A percentile compares a stretch with the other conserved stretches of the same genome.
Conservation (phyloP, 1,140 invertebrate genomes). For the Spodoptera litura region DNA sequence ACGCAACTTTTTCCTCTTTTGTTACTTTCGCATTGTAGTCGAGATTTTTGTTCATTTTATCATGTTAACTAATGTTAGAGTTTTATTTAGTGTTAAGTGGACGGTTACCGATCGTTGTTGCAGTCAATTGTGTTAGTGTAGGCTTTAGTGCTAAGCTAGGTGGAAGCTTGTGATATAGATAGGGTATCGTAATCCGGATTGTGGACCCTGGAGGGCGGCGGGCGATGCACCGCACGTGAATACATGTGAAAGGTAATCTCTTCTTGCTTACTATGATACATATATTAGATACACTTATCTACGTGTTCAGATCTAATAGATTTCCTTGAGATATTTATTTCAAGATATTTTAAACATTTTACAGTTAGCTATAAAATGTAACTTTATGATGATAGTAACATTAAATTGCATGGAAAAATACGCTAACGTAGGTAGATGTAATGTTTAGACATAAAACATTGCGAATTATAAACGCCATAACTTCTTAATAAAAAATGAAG, state of each 20-base stretch:
- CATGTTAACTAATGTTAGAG: slow-evolving; percentile 83
- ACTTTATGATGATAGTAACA: slow-evolving; percentile 10
- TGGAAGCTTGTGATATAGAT: slow-evolving; percentile 83
- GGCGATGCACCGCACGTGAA: slow-evolving; percentile 35
- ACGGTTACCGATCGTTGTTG: slow-evolving; percentile 80
- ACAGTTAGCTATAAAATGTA: slow-evolving; percentile 1
- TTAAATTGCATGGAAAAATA: slow-evolving; percentile 27
- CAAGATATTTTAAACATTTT: slow-evolving; percentile 1
- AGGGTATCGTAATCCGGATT: slow-evolving; percentile 55
- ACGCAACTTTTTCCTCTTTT: slow-evolving; percentile 40
- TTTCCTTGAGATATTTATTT: slow-evolving; percentile 19
- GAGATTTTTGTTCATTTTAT: slow-evolving; percentile 76
- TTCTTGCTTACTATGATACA: neutral
- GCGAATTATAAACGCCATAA: neutral
- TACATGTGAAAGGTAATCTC: slow-evolving; percentile 38
- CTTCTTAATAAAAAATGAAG: neutral
- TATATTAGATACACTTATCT: neutral
- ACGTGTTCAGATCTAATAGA: neutral
- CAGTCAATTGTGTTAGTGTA: slow-evolving; percentile 81
- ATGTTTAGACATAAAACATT: neutral
- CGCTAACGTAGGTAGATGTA: neutral
- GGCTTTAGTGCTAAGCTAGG: slow-evolving; percentile 81
- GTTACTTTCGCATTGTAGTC: slow-evolving; percentile 68
- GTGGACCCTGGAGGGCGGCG: slow-evolving; percentile 55
- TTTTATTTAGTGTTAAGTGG: slow-evolving; percentile 82